phyloP scores from a whole-genome alignment of 2,888 invertebrate genomes.

The Philopedon plagiatum region DNA sequence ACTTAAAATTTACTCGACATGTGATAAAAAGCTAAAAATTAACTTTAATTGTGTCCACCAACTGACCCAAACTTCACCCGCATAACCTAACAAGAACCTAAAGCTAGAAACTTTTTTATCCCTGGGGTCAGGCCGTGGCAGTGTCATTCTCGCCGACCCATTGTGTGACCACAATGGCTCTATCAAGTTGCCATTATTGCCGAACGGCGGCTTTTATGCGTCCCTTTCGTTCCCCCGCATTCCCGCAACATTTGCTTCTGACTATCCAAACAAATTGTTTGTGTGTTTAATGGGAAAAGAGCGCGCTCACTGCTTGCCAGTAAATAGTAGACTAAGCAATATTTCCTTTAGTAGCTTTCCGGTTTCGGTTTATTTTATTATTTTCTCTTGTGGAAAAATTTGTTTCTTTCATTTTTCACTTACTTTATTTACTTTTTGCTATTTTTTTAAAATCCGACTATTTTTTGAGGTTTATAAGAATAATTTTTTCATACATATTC shows the following conservation, averaged over 20 bases:
- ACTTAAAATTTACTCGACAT: too few species aligned
- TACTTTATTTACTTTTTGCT: too few species aligned
- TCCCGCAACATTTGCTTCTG: constrained; percentile 45
- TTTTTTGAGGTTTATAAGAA: too few species aligned
- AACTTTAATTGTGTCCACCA: constrained; percentile 7
- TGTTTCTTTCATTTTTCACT: too few species aligned
- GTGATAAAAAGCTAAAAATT: neutral
- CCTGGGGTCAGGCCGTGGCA: neutral
- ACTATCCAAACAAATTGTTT: constrained; percentile 49
- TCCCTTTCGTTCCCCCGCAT: constrained; percentile 39
- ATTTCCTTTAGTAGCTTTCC: constrained; percentile 2
- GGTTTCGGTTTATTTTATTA: constrained; percentile 2
- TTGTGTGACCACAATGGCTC: constrained; percentile 49
- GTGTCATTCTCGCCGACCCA: constrained; percentile 26
- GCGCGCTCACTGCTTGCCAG: neutral
- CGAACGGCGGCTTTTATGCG: constrained; percentile 41
- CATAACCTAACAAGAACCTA: constrained; percentile 21
- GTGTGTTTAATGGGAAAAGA: constrained; percentile 41
- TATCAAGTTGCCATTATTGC: constrained; percentile 47
- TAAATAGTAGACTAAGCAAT: constrained; percentile 18
- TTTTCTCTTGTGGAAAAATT: neutral
- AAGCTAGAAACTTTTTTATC: constrained; percentile 15
- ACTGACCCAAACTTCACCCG: constrained; percentile 12
- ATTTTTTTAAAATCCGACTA: too few species aligned
- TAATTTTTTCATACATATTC: too few species aligned